phyloP scores from a whole-genome alignment of 2,797 vertebrate genomes.

The Sebastes steindachneri region DNA sequence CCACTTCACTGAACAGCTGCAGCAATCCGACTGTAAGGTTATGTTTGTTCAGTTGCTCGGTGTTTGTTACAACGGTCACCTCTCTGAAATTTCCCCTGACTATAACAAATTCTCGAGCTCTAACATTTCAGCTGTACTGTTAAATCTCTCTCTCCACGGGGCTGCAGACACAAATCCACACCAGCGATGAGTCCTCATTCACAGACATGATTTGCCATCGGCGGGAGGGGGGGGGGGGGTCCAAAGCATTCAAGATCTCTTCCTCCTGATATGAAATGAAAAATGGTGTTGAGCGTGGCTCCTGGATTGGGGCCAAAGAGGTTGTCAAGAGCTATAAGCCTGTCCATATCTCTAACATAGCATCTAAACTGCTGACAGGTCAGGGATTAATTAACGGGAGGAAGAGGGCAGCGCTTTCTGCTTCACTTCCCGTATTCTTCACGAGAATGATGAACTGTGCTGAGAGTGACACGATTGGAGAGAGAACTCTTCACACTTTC shows the following conservation, averaged over 20 bases:
- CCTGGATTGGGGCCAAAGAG: conserved; percentile 64
- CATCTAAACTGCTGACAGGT: conserved; percentile 54
- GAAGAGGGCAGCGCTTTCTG: conserved; percentile 54
- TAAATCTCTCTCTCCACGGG: conserved; percentile 11
- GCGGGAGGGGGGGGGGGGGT: not conserved
- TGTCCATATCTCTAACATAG: conserved; percentile 57
- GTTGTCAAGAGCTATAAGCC: conserved; percentile 69
- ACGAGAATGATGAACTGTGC: conserved; percentile 52
- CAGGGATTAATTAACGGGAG: conserved; percentile 69
- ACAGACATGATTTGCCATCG: conserved; percentile 14
- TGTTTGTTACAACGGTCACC: not conserved
- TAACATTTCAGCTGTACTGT: not conserved
- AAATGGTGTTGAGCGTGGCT: conserved; percentile 16
- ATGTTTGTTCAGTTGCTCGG: not conserved
- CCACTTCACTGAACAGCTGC: not conserved
- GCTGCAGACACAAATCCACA: conserved; percentile 20
- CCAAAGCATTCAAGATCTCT: conserved; percentile 37
- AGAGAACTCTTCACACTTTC: conserved; percentile 9
- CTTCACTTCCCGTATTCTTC: conserved; percentile 60
- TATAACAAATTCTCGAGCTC: not conserved
- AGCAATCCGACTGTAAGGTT: not conserved
- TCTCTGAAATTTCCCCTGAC: not conserved
- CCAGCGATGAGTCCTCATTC: conserved; percentile 17
- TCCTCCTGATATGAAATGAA: conserved; percentile 52
- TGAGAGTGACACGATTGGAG: conserved; percentile 16